A percentile compares a stretch with the other conserved stretches of the same genome.
phyloP scores from a whole-genome alignment of 2,113 vertebrate species.

The Xenopus borealis region DNA sequence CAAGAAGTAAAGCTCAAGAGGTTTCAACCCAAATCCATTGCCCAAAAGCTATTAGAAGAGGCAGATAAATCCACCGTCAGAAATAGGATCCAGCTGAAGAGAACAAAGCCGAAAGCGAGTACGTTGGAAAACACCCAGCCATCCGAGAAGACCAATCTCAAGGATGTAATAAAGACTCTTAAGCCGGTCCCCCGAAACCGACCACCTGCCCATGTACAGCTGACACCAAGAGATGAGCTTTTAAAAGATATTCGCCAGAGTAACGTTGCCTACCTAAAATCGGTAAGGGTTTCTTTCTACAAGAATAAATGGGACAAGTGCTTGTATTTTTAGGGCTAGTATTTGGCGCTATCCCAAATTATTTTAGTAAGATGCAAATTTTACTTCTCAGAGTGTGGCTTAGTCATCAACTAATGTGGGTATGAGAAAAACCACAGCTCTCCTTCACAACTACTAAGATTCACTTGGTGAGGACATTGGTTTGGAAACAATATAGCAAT shows the following conservation, averaged over 20 bases:
- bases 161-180: constrained; percentile 84
- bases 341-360: no score
- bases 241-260: constrained; percentile 88
- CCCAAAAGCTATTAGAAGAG: constrained; percentile 47
- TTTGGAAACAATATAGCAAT: no score
- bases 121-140: constrained; percentile 55
- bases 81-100: constrained; percentile 68
- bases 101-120: constrained; percentile 64
- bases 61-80: constrained; percentile 60
- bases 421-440: no score
- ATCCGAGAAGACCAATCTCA: constrained; percentile 81
- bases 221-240: constrained; percentile 85
- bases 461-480: no score
- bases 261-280: constrained; percentile 88
- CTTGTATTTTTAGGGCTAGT: background rate
- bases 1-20: constrained; percentile 40
- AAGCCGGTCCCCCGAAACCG: constrained; percentile 85
- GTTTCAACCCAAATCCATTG: constrained; percentile 50
- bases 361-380: no score
- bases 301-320: background rate
- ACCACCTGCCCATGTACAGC: constrained; percentile 78
- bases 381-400: no score
- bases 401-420: no score
- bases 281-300: constrained; percentile 71
- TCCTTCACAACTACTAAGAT: no score